Conservation (phyloP, 2,113 vertebrate species). For the Muntiacus muntjak region DNA sequence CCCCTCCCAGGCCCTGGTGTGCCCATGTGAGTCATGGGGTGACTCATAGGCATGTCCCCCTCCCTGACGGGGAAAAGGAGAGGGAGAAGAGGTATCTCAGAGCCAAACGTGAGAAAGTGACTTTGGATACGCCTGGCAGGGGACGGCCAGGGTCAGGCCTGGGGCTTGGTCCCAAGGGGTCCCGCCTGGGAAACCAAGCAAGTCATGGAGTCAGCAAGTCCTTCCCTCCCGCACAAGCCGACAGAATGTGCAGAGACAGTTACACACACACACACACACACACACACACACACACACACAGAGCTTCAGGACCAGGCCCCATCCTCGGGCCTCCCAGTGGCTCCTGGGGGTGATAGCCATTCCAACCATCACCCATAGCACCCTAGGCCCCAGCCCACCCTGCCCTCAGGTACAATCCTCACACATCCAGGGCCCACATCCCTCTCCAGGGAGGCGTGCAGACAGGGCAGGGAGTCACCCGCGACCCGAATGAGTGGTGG, state of each 20-base stretch:
- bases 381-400: not conserved
- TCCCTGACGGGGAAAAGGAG: not conserved
- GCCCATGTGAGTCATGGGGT: not conserved
- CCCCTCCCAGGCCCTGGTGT: not conserved
- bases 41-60: not conserved
- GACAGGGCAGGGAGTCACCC: not conserved
- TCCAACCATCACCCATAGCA: not conserved
- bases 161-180: not conserved
- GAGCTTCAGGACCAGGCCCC: not conserved
- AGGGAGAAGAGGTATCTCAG: not conserved
- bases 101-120: not conserved
- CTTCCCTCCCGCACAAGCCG: not conserved
- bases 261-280: not conserved
- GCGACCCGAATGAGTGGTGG: fast-evolving
- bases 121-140: not conserved
- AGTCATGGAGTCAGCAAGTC: not conserved
- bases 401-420: no score
- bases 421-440: fast-evolving
- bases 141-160: not conserved
- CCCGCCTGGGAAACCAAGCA: not conserved
- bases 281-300: not conserved
- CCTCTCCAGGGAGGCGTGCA: not conserved
- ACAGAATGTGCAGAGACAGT: not conserved
- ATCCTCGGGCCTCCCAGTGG: not conserved
- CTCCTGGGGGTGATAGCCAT: not conserved